A percentile compares a stretch with the other conserved stretches of the same genome.
phyloP scores from a whole-genome alignment of 1,140 invertebrate species.

The Drosophila pseudoobscura region DNA sequence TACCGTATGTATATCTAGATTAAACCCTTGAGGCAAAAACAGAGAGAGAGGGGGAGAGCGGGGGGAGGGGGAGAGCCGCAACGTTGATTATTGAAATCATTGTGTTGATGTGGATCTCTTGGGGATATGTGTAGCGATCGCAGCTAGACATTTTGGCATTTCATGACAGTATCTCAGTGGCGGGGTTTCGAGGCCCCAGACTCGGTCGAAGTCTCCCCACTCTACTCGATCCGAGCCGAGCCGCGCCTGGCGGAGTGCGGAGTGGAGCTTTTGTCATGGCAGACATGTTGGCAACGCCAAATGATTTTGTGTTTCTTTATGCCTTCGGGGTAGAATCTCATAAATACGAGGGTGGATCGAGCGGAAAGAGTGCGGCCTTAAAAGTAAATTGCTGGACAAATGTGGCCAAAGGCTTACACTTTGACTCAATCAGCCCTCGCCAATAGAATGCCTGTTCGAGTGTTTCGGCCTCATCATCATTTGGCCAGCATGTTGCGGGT shows the following conservation, averaged over 20 bases:
- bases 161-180: constrained; percentile 66
- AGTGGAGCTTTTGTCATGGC: constrained; percentile 73
- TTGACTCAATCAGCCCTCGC: constrained; percentile 10
- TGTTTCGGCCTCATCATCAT: constrained; percentile 44
- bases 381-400: no score
- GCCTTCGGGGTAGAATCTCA: constrained; percentile 54
- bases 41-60: constrained; percentile 36
- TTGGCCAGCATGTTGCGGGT: constrained; percentile 43
- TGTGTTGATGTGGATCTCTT: constrained; percentile 61
- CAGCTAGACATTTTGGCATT: constrained; percentile 81
- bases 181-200: constrained; percentile 32
- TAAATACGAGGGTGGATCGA: constrained; percentile 58
- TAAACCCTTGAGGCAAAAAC: constrained; percentile 63
- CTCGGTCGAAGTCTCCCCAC: constrained; percentile 4
- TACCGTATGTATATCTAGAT: constrained; percentile 72
- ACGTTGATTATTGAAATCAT: constrained; percentile 78
- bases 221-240: constrained; percentile 1
- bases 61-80: constrained; percentile 22
- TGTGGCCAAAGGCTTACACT: no score
- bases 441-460: constrained; percentile 33
- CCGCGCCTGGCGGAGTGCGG: constrained; percentile 5
- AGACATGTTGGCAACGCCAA: constrained; percentile 80
- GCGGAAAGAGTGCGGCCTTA: no score
- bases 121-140: constrained; percentile 61
- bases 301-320: constrained; percentile 63